These are phyloP conservation scores for Drosophila aldrichi DNA, from an alignment of 2,888 invertebrate species.

Conservation along the genomic window DNA sequence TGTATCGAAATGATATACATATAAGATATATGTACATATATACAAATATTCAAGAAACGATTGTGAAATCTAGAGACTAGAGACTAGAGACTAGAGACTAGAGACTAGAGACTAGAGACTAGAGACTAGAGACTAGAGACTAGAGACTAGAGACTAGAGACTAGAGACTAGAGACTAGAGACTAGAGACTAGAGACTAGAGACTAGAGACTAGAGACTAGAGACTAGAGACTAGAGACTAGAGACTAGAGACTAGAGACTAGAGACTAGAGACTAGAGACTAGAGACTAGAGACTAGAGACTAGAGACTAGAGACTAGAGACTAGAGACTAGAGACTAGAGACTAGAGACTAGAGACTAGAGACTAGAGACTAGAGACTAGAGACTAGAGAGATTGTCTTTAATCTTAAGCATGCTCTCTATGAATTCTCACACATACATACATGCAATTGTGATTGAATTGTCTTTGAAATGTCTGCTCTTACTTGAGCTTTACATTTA, in stretches of 20 bases:
- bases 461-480: neutral
- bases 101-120: no score
- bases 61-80: conserved; percentile 4
- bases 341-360: conserved; percentile 3
- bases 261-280: conserved; percentile 3
- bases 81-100: neutral
- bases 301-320: conserved; percentile 4
- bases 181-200: neutral
- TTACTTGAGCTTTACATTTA: neutral
- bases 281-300: conserved; percentile 4
- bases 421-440: neutral
- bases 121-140: neutral
- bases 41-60: neutral
- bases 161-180: neutral
- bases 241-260: conserved; percentile 1
- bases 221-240: conserved; percentile 5
- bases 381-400: no score
- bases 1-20: conserved; percentile 2
- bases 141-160: conserved; percentile 8
- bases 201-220: conserved; percentile 3
- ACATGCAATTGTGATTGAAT: conserved; percentile 2
- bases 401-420: neutral
- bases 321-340: conserved; percentile 5
- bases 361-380: conserved; percentile 5
- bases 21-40: neutral